Evolutionary conservation across 2,113 vertebrate genomes (phyloP).

Genomic region (Cervus canadensis): DNA sequence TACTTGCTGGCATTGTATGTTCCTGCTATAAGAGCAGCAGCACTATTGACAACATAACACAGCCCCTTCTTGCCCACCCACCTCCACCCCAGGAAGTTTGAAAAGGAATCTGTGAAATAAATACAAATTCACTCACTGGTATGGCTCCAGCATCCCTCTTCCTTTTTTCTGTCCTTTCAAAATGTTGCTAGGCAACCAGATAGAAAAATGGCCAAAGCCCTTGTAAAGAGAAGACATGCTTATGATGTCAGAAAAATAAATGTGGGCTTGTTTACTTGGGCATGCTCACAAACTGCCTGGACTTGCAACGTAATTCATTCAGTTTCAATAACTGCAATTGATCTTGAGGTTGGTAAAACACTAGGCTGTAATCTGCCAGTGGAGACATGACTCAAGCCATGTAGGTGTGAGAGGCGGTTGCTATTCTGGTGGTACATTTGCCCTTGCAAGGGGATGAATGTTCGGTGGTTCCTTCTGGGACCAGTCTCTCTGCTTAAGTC

Average conservation of each 20-base stretch:
- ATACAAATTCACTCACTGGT: constrained; percentile 39
- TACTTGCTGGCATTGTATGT: background rate
- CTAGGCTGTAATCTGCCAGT: constrained; percentile 16
- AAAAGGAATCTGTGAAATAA: constrained; percentile 47
- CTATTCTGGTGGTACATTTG: background rate
- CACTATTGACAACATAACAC: background rate
- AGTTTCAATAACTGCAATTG: constrained; percentile 36
- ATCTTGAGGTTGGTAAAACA: constrained; percentile 36
- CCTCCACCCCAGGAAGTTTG: background rate
- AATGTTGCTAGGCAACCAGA: constrained; percentile 65
- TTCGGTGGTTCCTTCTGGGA: background rate
- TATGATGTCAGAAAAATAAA: constrained; percentile 56
- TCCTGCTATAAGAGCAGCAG: background rate
- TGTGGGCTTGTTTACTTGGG: constrained; percentile 9
- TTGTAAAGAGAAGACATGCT: constrained; percentile 51
- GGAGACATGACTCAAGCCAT: background rate
- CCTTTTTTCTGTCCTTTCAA: constrained; percentile 40
- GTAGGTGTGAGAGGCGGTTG: background rate
- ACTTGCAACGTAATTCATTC: constrained; percentile 19
- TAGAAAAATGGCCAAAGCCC: constrained; percentile 51
- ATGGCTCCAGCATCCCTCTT: background rate
- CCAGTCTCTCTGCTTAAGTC: background rate
- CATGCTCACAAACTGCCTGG: background rate
- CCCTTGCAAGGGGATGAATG: background rate
- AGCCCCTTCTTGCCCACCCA: background rate